These are phyloP conservation scores for Sapajus apella DNA, from an alignment of 2,113 vertebrate genomes.

Conservation along the genomic window DNA sequence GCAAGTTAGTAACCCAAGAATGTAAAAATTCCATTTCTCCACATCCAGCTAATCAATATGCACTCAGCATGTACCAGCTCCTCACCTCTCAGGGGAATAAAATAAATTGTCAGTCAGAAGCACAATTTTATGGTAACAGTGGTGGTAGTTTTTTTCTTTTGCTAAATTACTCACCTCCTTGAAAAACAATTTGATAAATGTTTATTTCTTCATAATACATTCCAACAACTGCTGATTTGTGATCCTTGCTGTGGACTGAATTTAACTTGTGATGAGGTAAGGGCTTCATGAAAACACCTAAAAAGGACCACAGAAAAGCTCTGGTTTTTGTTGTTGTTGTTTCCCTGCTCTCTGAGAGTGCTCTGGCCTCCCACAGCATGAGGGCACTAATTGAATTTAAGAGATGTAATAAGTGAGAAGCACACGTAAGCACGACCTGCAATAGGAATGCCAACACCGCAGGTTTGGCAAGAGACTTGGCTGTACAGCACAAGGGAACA, in stretches of 20 bases:
- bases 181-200: constrained; percentile 85
- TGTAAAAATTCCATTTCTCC: constrained; percentile 84
- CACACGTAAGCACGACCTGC: constrained; percentile 46
- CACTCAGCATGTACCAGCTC: constrained; percentile 77
- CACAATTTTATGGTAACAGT: constrained; percentile 76
- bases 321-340: background rate
- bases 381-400: constrained; percentile 82
- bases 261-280: constrained; percentile 70
- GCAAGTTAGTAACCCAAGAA: constrained; percentile 80
- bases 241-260: constrained; percentile 74
- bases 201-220: constrained; percentile 85
- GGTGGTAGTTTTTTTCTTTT: constrained; percentile 61
- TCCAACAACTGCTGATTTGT: constrained; percentile 80
- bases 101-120: constrained; percentile 83
- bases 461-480: background rate
- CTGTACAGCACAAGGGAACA: background rate
- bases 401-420: constrained; percentile 66
- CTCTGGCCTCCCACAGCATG: constrained; percentile 59
- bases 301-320: constrained; percentile 19
- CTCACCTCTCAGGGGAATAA: constrained; percentile 78
- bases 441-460: background rate
- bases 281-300: constrained; percentile 36
- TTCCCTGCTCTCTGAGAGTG: constrained; percentile 56
- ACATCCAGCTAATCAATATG: constrained; percentile 83
- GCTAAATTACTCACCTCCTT: constrained; percentile 83